Conservation (phyloP, 2,888 invertebrate genomes). For the Zele albiditarsus region DNA sequence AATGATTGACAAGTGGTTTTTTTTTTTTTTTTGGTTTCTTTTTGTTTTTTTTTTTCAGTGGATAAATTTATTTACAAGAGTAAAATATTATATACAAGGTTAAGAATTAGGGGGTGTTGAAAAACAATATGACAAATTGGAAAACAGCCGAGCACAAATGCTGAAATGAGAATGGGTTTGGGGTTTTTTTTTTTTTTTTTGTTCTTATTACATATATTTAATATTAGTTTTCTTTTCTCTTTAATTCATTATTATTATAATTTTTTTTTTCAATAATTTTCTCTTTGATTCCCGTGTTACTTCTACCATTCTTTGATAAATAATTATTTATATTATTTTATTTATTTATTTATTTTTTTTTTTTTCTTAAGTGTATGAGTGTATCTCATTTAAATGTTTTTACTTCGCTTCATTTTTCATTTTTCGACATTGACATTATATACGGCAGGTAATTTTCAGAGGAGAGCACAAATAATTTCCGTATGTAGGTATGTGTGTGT, state of each 20-base stretch:
- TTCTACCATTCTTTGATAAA: slow-evolving; percentile 18
- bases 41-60: slow-evolving; percentile 49
- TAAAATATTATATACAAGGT: slow-evolving; percentile 72
- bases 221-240: background rate
- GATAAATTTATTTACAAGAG: slow-evolving; percentile 72
- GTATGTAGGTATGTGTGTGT: background rate
- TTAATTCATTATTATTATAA: background rate
- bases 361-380: slow-evolving; percentile 20
- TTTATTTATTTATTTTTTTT: slow-evolving; percentile 41
- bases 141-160: slow-evolving; percentile 44
- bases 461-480: background rate
- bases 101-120: slow-evolving; percentile 55
- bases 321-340: slow-evolving; percentile 23
- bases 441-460: slow-evolving; percentile 4
- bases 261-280: slow-evolving; percentile 11
- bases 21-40: background rate
- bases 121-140: slow-evolving; percentile 45
- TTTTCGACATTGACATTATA: background rate
- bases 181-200: slow-evolving; percentile 4
- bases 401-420: background rate
- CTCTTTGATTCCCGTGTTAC: slow-evolving; percentile 33
- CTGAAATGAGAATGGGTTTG: background rate
- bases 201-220: slow-evolving; percentile 14
- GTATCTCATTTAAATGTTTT: background rate
- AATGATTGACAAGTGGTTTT: background rate